Evolutionary conservation across 2,888 invertebrate genomes (phyloP), one percentile per base, ranked within the genome.

Genomic region (Campoplex capitator): DNA sequence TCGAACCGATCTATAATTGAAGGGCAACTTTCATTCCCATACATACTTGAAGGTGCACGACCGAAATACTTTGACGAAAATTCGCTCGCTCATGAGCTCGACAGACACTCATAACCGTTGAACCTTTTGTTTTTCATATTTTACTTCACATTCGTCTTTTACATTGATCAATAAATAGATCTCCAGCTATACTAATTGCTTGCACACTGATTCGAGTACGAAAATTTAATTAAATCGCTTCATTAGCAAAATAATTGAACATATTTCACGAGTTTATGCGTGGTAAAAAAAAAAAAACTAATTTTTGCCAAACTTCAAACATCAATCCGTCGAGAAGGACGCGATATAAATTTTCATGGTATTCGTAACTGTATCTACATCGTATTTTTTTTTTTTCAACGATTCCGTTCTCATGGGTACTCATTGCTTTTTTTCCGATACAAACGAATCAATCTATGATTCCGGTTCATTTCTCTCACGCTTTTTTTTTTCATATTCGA

Each of bases 1-100:
- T 48, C 48, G n/a, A 74, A 58, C 18, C 18, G 68, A 84, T 79
- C 35, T 68, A 48, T 68, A n/a, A 67, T 32, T 73, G 13, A 35
- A 62, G 18, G 56, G 38, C 42, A 70, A 35, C n/a, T 76, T 56
- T 58, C 11, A 32, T 58, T 28, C 62, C 65, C 62, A 28, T 48
- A 62, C 62, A 38, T 13, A 51, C 58, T 51, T 23, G 4, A 45
- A 42, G 28, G 35, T n/a, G 35, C 18, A 16, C 45, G n/a, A 32
- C 23, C 8, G 23, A 45, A 38, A n/a, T 75, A 18, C 38, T 28
- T 45, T 18, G 28, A 45, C 8, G 28, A 62, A 45, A 62, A 23
- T 56, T 56, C 23, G 28, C 11, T 56, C 28, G 23, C 56, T 11
- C 8, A 9, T 56, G 3, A 56, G 35, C 32, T 65, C 35, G 35